Evolutionary conservation across 1,140 invertebrate genomes (phyloP).

Genomic region (Cotesia vestalis): DNA sequence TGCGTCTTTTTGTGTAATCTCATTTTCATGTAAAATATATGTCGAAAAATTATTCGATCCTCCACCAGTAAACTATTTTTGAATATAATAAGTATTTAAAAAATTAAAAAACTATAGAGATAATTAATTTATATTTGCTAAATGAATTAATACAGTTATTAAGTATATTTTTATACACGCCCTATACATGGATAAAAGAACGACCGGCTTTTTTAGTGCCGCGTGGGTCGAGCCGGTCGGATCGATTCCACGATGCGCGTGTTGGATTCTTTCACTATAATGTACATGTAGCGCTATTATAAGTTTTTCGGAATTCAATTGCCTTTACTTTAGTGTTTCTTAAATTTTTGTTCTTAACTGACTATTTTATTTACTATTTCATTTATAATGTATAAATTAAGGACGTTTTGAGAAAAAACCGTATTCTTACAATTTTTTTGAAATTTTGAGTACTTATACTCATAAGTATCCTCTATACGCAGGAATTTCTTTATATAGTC

Average conservation of each 20-base stretch:
- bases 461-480: too few species aligned
- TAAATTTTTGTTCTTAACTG: too few species aligned
- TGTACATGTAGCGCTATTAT: background rate
- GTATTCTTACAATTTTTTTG: too few species aligned
- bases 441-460: too few species aligned
- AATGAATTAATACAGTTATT: constrained; percentile 14
- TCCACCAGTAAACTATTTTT: too few species aligned
- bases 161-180: constrained; percentile 29
- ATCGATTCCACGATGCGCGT: constrained; percentile 42
- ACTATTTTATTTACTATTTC: too few species aligned
- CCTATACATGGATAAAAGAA: constrained; percentile 25
- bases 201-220: constrained; percentile 32
- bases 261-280: constrained; percentile 8
- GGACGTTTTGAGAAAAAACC: too few species aligned
- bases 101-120: too few species aligned
- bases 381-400: too few species aligned
- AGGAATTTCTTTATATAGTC: too few species aligned
- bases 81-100: too few species aligned
- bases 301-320: background rate
- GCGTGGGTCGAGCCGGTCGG: constrained; percentile 39
- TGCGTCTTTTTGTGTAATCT: constrained; percentile 30
- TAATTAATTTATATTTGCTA: background rate
- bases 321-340: too few species aligned
- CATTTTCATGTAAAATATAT: background rate
- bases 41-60: background rate